These are phyloP conservation scores for Blastobasis adustella DNA, from an alignment of 2,888 invertebrate species.

Conservation along the genomic window DNA sequence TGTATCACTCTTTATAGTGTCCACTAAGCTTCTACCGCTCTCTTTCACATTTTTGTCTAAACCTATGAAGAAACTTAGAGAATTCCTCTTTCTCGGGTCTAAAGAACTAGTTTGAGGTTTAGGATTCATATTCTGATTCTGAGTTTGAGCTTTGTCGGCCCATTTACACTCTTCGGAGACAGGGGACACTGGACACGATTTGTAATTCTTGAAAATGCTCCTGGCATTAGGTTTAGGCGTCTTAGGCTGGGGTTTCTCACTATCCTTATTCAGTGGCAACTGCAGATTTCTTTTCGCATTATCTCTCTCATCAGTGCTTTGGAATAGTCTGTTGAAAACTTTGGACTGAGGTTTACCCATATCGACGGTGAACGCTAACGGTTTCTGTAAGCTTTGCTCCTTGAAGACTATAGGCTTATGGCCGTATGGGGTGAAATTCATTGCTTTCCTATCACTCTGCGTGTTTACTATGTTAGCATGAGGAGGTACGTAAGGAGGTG, in stretches of 20 bases:
- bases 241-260: conserved; percentile 45
- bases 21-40: conserved; percentile 72
- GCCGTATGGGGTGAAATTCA: conserved; percentile 36
- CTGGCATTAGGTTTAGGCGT: conserved; percentile 50
- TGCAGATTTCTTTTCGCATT: conserved; percentile 56
- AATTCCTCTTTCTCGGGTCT: conserved; percentile 72
- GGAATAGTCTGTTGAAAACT: conserved; percentile 62
- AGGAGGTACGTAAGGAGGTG: conserved; percentile 58
- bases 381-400: conserved; percentile 47
- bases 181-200: conserved; percentile 88
- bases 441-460: conserved; percentile 31
- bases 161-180: conserved; percentile 86
- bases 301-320: conserved; percentile 37
- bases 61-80: conserved; percentile 79
- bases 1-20: conserved; percentile 77
- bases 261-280: conserved; percentile 43
- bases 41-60: conserved; percentile 67
- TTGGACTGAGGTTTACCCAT: conserved; percentile 52
- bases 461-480: conserved; percentile 42
- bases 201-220: conserved; percentile 79
- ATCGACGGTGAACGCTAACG: conserved; percentile 52
- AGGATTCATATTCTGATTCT: conserved; percentile 24
- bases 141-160: conserved; percentile 63
- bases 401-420: conserved; percentile 49
- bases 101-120: conserved; percentile 48